Evolutionary conservation across 2,888 invertebrate species (phyloP), one percentile per base, ranked within the genome.

Genomic region (Xestia ashworthii): DNA sequence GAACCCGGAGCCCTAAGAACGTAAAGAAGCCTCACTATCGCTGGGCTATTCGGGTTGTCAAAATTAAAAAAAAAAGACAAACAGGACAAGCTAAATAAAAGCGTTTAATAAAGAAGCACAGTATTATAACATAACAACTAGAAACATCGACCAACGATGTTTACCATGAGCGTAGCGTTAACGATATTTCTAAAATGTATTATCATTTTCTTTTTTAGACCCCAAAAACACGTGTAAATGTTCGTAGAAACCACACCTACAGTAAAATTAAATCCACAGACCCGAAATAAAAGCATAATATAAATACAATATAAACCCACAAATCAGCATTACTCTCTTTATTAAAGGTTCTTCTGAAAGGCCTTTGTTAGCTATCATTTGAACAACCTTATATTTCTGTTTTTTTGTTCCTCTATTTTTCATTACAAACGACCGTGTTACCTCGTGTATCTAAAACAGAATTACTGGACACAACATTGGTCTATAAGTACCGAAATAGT

Each of bases 321-420:
- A 74, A 74, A 84, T 80, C 75, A 55, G 38, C 22, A 75, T 73
- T 32, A n/a, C 41, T 71, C 12, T 50, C 62, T 78, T 85, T 85
- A 73, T 85, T 69, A 74, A 53, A 67, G 50, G 73, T 64, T 44
- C 19, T 41, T 64, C 25, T 32, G 55, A 85, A 74, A 77, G 11
- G n/a, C 71, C 25, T 85, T 87, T 85, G 76, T 76, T 60, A 69
- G 41, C 77, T 78, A 75, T 85, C 53, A 78, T 62, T 74, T 62
- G 38, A 60, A 79, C 69, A 76, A 73, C 60, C 38, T 55, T 22
- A 50, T 16, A 64, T 72, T 55, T 71, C 55, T 46, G 16, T 68
- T 41, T 71, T 76, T 78, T 71, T 69, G 3, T 19, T 64, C 5
- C 2, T 68, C 53, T 74, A 25, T 71, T 60, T 72, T 70, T 48